Base-by-base conservation (phyloP, 1,140 invertebrate species). In the Helicoverpa zea region DNA sequence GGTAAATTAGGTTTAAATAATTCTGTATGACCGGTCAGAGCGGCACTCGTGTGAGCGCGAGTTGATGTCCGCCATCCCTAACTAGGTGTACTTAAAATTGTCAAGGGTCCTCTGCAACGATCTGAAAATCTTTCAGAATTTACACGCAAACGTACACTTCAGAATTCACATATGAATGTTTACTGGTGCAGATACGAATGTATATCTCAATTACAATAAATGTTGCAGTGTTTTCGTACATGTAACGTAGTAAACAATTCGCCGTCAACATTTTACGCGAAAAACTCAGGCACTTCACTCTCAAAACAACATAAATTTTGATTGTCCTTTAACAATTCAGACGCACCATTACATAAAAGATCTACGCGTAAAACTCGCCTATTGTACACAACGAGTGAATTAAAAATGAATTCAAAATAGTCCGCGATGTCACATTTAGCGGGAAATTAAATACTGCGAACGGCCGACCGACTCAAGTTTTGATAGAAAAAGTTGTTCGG, bases 401-500 rank as follows among this genome's bases (percentile, higher is more conserved):
- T 56, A 78, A 82, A 81, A 82, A 79, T 82, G 23, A 73, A 73
- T 79, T 74, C 30, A 74, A 66, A 79, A 82, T 49, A 30, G 79
- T 77, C 59, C 70, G 18, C 68, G 79, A 61, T 81, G 81, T 79
- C 75, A 79, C 76, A 77, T 82, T 82, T 64, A 74, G 68, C 66
- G 49, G 66, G 66, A 82, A 82, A 84, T 82, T 72, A 84, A 84
- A 84, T 79, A 80, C 70, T 73, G 77, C 80, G n/a, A 64, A 64
- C 81, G 56, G 49, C 66, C 23, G 51, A 77, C 64, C 49, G 66
- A 64, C 61, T 72, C 43, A 84, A 84, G 80, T 84, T 82, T 84
- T 82, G 80, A 84, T 84, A 84, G 83, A 84, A 84, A 84, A 84
- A 84, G 83, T 84, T 84, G 70, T 23, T 54, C 59, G 77, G 64